Evolutionary conservation across 2,888 invertebrate genomes (phyloP).

Genomic region (Gisinianus flammeolus): DNA sequence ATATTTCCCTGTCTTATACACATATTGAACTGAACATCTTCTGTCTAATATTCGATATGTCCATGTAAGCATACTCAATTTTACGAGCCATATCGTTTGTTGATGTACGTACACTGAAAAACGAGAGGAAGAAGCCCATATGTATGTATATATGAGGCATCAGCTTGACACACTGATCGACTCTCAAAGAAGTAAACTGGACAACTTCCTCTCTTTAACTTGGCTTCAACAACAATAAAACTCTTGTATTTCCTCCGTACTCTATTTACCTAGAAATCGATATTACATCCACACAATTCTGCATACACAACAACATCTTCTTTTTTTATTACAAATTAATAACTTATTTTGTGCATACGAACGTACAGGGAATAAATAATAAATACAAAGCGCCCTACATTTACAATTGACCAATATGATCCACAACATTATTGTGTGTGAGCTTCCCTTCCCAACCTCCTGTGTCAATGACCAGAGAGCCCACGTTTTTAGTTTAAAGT

Average conservation of each 20-base stretch:
- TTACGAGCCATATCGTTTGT: too few relatives aligned
- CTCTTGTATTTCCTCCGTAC: not conserved
- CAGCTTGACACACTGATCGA: not conserved
- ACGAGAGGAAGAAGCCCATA: not conserved
- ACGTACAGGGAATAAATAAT: not conserved
- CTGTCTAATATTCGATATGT: too few relatives aligned
- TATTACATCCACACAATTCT: not conserved
- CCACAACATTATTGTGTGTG: too few relatives aligned
- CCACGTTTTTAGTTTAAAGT: slow-evolving; percentile 12
- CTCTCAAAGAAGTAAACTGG: not conserved
- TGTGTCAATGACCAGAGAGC: slow-evolving; percentile 1
- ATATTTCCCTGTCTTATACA: too few relatives aligned
- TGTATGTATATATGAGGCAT: not conserved
- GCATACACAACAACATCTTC: not conserved
- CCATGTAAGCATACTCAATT: too few relatives aligned
- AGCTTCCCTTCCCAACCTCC: not conserved
- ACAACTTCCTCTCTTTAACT: slow-evolving; percentile 1
- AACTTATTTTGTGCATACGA: too few relatives aligned
- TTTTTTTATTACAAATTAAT: too few relatives aligned
- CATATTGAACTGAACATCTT: too few relatives aligned
- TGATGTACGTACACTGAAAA: too few relatives aligned
- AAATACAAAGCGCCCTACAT: not conserved
- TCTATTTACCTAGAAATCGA: not conserved
- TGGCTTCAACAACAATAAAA: not conserved
- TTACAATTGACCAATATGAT: not conserved